Base-by-base conservation (phyloP, 2,888 invertebrate genomes). In the Cyrtodaria siliqua region DNA sequence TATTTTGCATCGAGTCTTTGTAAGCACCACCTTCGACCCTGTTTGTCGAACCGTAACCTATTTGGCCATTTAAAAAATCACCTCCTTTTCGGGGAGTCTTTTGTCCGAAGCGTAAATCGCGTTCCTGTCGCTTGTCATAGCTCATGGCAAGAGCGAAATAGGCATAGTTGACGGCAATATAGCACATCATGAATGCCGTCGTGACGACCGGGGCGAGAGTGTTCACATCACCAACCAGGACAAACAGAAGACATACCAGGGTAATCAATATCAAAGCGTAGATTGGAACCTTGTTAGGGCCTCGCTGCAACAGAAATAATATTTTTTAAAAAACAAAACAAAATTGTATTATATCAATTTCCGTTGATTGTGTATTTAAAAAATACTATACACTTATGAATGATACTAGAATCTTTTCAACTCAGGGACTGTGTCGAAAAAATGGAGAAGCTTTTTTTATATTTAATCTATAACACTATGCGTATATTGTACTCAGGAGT, bases 91-190 rank as follows among this genome's bases (percentile, higher is more conserved):
- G 24, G 1, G 23, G 47, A 44, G 61, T 20, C 68, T 72, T 62
- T 66, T 64, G 62, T 38, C 79, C 81, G 24, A 80, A 85, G 55
- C 71, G 62, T n/a, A 85, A 33, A 47, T 98, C 97, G 27, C 97
- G 95, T 89, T 95, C 96, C 91, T 96, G 96, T 93, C 97, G 96
- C 92, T 97, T 95, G 94, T 98, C 98, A 94, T 97, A 98, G 59
- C 98, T 98, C 95, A 98, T 98, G 69, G 98, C 98, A 86, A 99
- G 95, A 57, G 98, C 97, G 94, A 99, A 99, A 93, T 99, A 99
- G 68, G 98, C 96, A 93, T 99, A 99, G 94, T 98, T 98, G 91
- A 99, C 96, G 91, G 97, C 96, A 76, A 98, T 98, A 91, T 99
- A 99, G 6, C 98, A 98, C 91, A 99, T 88, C 90, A 99, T 95